phyloP scores from a whole-genome alignment of 2,888 invertebrate species.

The Trichopoda pennipes region DNA sequence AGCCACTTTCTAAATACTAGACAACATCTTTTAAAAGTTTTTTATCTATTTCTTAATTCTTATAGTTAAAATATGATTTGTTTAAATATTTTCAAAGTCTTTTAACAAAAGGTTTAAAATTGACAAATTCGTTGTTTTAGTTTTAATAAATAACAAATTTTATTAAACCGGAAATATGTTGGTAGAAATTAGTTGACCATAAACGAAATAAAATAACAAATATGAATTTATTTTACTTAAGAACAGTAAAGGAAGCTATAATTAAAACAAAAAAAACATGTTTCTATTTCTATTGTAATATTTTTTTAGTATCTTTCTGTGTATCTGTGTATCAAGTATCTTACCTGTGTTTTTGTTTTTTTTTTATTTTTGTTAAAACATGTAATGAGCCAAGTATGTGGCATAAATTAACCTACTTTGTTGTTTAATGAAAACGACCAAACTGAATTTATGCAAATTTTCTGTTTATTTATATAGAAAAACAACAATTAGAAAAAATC shows the following conservation, averaged over 20 bases:
- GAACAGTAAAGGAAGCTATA: slow-evolving; percentile 44
- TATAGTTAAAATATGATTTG: not conserved
- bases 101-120: not conserved
- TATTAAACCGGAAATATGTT: slow-evolving; percentile 56
- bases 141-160: not conserved
- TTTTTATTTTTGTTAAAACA: slow-evolving; percentile 32
- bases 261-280: slow-evolving; percentile 60
- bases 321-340: not conserved
- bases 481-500: slow-evolving; percentile 32
- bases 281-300: slow-evolving; percentile 30
- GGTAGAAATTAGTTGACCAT: slow-evolving; percentile 55
- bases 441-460: slow-evolving; percentile 60
- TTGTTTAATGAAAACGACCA: slow-evolving; percentile 47
- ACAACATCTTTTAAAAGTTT: not conserved
- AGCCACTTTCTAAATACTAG: too few relatives aligned
- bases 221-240: slow-evolving; percentile 17
- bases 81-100: not conserved
- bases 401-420: slow-evolving; percentile 66
- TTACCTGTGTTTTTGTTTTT: slow-evolving; percentile 4
- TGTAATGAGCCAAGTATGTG: slow-evolving; percentile 38
- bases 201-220: slow-evolving; percentile 55
- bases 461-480: slow-evolving; percentile 36
- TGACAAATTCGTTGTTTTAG: slow-evolving; percentile 17
- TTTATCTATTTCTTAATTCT: not conserved
- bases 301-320: slow-evolving; percentile 10